phyloP scores from a whole-genome alignment of 2,113 vertebrate genomes.

The Poecile atricapillus region DNA sequence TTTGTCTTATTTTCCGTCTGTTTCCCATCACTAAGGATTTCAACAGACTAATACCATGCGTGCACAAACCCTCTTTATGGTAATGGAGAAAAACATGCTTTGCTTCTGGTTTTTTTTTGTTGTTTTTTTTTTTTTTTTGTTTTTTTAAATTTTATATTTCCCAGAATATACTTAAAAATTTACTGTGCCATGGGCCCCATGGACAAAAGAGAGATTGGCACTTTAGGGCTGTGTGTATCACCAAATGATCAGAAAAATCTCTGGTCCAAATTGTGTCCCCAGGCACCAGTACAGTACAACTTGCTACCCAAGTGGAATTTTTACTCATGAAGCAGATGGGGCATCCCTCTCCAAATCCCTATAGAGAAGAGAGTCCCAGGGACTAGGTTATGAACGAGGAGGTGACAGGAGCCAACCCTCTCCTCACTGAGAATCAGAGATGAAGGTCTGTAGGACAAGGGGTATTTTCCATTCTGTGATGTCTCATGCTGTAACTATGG shows the following conservation, averaged over 20 bases:
- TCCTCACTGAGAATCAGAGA: not conserved
- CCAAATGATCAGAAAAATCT: not conserved
- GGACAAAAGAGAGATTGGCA: not conserved
- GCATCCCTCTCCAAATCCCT: not conserved
- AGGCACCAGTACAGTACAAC: rapidly evolving
- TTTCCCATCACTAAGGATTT: constrained; percentile 70
- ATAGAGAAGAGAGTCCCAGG: not conserved
- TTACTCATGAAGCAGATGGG: not conserved
- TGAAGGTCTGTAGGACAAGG: not conserved
- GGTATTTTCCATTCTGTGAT: not conserved
- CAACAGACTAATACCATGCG: constrained; percentile 63
- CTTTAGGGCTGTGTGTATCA: not conserved
- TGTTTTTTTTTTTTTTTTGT: not conserved
- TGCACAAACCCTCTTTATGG: constrained; percentile 61
- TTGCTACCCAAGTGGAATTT: not conserved
- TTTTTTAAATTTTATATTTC: not conserved
- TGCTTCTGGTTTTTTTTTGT: not conserved
- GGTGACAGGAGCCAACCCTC: not conserved
- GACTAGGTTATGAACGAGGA: not conserved
- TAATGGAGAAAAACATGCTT: constrained; percentile 66
- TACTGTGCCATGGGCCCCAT: not conserved
- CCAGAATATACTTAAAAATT: not conserved
- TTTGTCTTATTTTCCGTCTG: constrained; percentile 79
- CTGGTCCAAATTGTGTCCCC: not conserved
- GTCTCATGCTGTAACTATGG: not conserved